Percentiles rank a stretch among this genome's conserved stretches.
These are phyloP conservation scores for Corvus hawaiiensis DNA, from an alignment of 2,113 vertebrate genomes.

Conservation along the genomic window DNA sequence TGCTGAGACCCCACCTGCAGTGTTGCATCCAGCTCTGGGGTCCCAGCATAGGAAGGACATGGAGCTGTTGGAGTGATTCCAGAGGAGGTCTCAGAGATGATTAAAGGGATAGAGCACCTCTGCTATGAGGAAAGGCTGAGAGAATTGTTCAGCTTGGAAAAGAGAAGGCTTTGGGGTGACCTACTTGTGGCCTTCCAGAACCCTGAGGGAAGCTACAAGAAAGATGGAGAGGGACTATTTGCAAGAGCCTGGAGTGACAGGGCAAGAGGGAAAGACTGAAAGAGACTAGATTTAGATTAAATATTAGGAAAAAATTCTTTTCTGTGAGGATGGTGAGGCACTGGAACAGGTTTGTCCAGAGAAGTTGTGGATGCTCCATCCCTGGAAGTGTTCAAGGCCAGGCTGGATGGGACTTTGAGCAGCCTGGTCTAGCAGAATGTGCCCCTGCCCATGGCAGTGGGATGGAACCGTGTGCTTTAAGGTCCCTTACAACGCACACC, in stretches of 20 bases:
- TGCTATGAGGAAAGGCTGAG: not conserved
- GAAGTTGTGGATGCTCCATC: not conserved
- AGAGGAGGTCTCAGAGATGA: not conserved
- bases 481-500: not conserved
- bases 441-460: not conserved
- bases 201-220: not conserved
- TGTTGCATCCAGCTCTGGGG: not conserved
- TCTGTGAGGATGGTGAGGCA: not conserved
- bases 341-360: not conserved
- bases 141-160: not conserved
- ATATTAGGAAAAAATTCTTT: not conserved
- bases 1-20: not conserved
- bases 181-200: not conserved
- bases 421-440: not conserved
- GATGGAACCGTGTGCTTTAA: not conserved
- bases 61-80: accelerated
- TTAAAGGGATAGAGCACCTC: not conserved
- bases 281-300: not conserved
- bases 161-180: not conserved
- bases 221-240: not conserved
- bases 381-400: not conserved
- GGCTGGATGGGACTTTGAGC: not conserved
- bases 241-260: not conserved
- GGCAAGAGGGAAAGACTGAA: not conserved
- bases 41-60: not conserved